phyloP scores from a whole-genome alignment of 1,140 invertebrate genomes.

The Camponotus floridanus region DNA sequence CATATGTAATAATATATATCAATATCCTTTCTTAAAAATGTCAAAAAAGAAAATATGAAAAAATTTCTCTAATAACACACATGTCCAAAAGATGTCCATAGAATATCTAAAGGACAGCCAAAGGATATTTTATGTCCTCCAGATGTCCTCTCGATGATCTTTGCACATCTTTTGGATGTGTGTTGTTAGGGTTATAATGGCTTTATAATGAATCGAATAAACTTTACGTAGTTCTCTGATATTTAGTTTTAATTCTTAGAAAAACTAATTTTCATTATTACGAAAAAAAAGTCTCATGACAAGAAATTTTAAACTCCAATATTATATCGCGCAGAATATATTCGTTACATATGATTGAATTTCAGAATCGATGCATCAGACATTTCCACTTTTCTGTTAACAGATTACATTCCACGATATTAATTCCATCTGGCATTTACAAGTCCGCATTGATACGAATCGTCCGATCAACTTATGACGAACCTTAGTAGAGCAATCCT shows the following conservation, averaged over 20 bases:
- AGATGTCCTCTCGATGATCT: too few relatives aligned
- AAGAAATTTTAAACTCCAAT: too few relatives aligned
- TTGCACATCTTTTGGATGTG: too few relatives aligned
- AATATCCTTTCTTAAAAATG: background rate
- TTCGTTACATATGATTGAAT: background rate
- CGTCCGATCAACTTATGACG: background rate
- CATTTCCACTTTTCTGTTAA: background rate
- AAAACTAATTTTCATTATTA: too few relatives aligned
- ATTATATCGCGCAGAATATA: background rate
- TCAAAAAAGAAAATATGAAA: background rate
- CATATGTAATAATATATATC: background rate
- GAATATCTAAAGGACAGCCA: too few relatives aligned
- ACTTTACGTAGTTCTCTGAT: too few relatives aligned
- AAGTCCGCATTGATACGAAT: background rate
- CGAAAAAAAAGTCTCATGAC: too few relatives aligned
- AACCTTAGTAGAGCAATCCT: constrained; percentile 33
- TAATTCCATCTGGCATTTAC: constrained; percentile 21
- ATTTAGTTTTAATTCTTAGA: too few relatives aligned
- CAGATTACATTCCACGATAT: background rate
- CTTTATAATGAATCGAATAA: background rate
- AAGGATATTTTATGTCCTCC: too few relatives aligned
- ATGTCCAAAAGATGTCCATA: too few relatives aligned
- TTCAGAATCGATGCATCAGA: background rate
- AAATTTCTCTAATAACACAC: background rate
- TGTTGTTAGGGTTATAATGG: too few relatives aligned